These are phyloP conservation scores for Naso thynnoides DNA, from an alignment of 2,797 vertebrate genomes.

Conservation along the genomic window DNA sequence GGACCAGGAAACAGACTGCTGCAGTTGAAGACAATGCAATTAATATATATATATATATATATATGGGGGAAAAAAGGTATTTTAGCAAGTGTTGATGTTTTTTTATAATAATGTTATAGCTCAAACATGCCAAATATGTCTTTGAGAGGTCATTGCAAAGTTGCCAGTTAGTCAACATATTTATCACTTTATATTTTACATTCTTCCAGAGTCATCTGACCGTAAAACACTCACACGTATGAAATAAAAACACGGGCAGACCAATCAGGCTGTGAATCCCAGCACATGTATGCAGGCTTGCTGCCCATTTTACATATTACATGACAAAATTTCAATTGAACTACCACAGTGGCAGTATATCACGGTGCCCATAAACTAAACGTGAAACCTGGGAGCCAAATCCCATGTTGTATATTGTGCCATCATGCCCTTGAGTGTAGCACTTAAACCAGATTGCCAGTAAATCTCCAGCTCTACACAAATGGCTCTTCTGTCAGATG, in stretches of 20 bases:
- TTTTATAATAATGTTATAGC: not conserved
- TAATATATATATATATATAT: no score
- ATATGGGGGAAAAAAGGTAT: no score
- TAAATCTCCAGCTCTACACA: constrained; percentile 72
- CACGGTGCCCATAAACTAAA: constrained; percentile 55
- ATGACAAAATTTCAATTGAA: constrained; percentile 56
- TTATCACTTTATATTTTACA: constrained; percentile 76
- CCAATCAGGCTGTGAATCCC: constrained; percentile 21
- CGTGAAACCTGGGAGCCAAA: constrained; percentile 59
- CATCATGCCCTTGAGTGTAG: constrained; percentile 72
- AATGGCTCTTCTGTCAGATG: constrained; percentile 61
- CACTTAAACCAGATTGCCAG: constrained; percentile 73
- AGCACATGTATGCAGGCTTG: constrained; percentile 5
- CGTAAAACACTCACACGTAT: constrained; percentile 38
- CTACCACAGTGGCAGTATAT: constrained; percentile 40
- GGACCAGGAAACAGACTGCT: constrained; percentile 50
- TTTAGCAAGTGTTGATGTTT: constrained; percentile 14
- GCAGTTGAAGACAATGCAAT: constrained; percentile 34
- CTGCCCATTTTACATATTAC: constrained; percentile 18
- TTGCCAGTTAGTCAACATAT: not conserved
- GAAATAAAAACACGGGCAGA: constrained; percentile 16
- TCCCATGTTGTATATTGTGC: constrained; percentile 46
- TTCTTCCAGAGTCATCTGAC: constrained; percentile 73
- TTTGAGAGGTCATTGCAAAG: constrained; percentile 17
- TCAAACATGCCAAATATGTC: constrained; percentile 18